phyloP scores from a whole-genome alignment of 2,888 invertebrate genomes.

The Dolomedes plantarius region DNA sequence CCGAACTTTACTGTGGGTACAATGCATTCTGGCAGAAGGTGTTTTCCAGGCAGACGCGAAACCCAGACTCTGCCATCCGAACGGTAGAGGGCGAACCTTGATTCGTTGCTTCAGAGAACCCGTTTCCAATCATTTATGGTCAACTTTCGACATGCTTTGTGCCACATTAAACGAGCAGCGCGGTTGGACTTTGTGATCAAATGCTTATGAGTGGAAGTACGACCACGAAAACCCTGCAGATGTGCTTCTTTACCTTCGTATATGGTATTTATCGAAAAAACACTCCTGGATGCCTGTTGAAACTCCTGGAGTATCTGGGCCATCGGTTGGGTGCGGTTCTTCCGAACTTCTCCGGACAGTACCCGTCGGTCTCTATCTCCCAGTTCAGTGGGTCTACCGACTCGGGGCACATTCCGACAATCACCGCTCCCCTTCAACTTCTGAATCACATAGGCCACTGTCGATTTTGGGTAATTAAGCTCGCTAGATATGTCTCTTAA shows the following conservation, averaged over 20 bases:
- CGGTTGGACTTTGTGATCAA: conserved; percentile 30
- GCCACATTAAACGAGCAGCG: conserved; percentile 25
- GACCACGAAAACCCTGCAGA: conserved; percentile 19
- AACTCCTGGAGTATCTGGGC: not conserved
- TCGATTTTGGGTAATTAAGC: not conserved
- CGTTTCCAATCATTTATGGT: no score
- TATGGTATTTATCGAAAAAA: not conserved
- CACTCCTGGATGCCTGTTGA: conserved; percentile 9
- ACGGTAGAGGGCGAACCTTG: no score
- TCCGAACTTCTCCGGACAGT: not conserved
- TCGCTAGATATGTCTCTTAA: not conserved
- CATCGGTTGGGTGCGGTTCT: not conserved
- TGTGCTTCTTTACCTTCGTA: not conserved
- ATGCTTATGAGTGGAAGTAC: conserved; percentile 29
- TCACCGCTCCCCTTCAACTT: not conserved
- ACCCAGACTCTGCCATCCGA: no score
- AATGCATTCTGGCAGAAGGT: no score
- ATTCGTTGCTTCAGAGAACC: no score
- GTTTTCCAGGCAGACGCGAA: no score
- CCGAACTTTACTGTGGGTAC: no score
- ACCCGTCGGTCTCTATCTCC: not conserved
- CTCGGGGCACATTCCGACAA: conserved; percentile 15
- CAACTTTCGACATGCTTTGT: not conserved
- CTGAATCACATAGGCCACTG: not conserved
- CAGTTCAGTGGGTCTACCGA: conserved; percentile 10